phyloP scores from a whole-genome alignment of 1,140 invertebrate genomes.

The Sinonovacula constricta region DNA sequence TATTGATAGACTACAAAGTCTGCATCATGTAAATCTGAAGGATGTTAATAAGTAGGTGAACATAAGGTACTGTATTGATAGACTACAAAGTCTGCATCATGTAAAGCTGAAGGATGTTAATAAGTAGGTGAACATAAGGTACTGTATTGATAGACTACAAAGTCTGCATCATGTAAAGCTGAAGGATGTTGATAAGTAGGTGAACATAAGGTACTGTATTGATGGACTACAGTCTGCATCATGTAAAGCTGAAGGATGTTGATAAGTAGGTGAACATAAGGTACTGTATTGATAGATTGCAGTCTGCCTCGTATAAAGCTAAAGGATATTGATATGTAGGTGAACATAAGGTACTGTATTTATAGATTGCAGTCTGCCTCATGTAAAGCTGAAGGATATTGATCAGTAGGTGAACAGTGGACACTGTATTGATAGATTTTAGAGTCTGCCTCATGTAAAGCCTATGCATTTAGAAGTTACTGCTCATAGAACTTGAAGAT shows the following conservation, averaged over 20 bases:
- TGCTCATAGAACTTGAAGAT: slow-evolving; percentile 81
- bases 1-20: too few relatives aligned
- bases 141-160: slow-evolving; percentile 83
- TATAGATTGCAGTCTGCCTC: slow-evolving; percentile 81
- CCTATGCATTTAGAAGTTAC: too few relatives aligned
- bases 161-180: slow-evolving; percentile 80
- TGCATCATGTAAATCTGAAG: too few relatives aligned
- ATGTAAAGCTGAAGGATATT: slow-evolving; percentile 81
- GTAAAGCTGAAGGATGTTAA: too few relatives aligned
- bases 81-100: too few relatives aligned
- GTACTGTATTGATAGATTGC: too few relatives aligned
- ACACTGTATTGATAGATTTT: too few relatives aligned
- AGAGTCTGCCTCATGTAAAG: slow-evolving; percentile 80
- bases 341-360: too few relatives aligned
- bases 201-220: too few relatives aligned
- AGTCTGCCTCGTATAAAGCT: slow-evolving; percentile 80
- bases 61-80: too few relatives aligned
- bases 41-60: too few relatives aligned
- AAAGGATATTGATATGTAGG: slow-evolving; percentile 81
- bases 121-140: too few relatives aligned
- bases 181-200: slow-evolving; percentile 81
- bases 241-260: slow-evolving; percentile 81
- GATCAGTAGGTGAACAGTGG: slow-evolving; percentile 79
- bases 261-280: slow-evolving; percentile 79
- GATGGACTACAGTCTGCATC: slow-evolving; percentile 81